Percentiles rank a stretch among this genome's conserved stretches.
Conservation (phyloP, 2,888 invertebrate genomes). For the Drosophila sordidula region DNA sequence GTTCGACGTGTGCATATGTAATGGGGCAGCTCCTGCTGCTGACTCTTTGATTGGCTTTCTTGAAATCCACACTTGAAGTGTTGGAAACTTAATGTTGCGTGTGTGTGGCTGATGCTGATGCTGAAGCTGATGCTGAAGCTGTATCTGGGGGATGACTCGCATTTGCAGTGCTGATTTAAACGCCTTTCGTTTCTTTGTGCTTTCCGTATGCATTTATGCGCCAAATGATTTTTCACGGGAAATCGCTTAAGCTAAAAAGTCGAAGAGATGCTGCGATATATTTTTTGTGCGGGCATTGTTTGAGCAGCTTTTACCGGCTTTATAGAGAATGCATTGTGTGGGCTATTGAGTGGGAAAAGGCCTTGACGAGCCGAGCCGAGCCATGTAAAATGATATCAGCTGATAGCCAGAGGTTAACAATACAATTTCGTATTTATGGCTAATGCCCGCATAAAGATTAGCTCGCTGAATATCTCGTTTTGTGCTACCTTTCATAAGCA, state of each 20-base stretch:
- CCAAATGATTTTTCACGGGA: slow-evolving; percentile 56
- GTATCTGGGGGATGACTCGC: slow-evolving; percentile 17
- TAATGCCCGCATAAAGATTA: slow-evolving; percentile 44
- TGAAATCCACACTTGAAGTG: slow-evolving; percentile 67
- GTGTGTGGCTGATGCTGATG: slow-evolving; percentile 19
- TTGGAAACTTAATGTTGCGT: slow-evolving; percentile 55
- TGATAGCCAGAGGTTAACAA: slow-evolving; percentile 13
- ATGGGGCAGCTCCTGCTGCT: slow-evolving; percentile 25
- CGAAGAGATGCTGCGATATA: slow-evolving; percentile 37
- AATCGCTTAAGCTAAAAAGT: slow-evolving; percentile 54
- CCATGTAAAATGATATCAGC: slow-evolving; percentile 41
- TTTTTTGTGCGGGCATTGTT: slow-evolving; percentile 35
- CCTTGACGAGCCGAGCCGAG: slow-evolving; percentile 24
- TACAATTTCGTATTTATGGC: slow-evolving; percentile 19
- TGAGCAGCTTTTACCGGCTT: slow-evolving; percentile 17
- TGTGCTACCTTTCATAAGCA: slow-evolving; percentile 39
- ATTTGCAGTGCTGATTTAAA: slow-evolving; percentile 46
- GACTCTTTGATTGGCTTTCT: slow-evolving; percentile 60
- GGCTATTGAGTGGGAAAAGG: slow-evolving; percentile 18
- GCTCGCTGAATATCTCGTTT: slow-evolving; percentile 38
- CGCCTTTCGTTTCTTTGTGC: slow-evolving; percentile 23
- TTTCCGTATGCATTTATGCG: slow-evolving; percentile 58
- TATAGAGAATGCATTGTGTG: slow-evolving; percentile 28
- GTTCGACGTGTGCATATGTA: slow-evolving; percentile 53
- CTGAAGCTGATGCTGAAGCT: slow-evolving; percentile 1